Evolutionary conservation across 2,888 invertebrate genomes (phyloP), one percentile per base, ranked within the genome.

Genomic region (Pachycephus smyrnensis): DNA sequence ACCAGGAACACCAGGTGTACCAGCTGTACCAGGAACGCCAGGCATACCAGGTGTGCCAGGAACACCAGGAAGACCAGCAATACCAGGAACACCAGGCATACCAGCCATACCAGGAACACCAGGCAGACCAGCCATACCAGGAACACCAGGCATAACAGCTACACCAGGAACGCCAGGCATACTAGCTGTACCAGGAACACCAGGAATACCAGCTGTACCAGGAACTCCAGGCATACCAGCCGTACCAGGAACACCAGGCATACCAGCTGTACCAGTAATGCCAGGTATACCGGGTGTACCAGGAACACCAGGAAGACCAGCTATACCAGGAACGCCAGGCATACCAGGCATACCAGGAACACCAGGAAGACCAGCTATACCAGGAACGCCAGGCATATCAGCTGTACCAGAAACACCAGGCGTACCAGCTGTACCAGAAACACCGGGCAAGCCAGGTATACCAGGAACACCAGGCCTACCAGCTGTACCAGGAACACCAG

Each of bases 401-500:
- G 83, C 81, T 33, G 68, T 71, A n/a, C 79, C 73, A 40, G 93
- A 93, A 15, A 90, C 91, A 0, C 85, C 89, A 68, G 91, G 89
- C 73, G 83, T 84, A 81, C 84, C 77, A 32, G 55, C 12, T 32
- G 15, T 77, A 68, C 79, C 81, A 68, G 82, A 87, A 78, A 80
- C 84, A 55, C 88, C 86, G 11, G 88, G 89, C 74, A 86, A 84
- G 77, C 81, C 85, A 68, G 88, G 85, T 55, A 15, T 76, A 11
- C 81, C 80, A 1, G 73, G 77, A 9, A 35, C 69, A 31, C 77
- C 83, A 75, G 89, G 90, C 11, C 78, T 85, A 0, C 89, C 92
- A 0, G 90, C 90, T 0, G 68, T 83, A 1, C 87, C 88, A 32
- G 87, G 89, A 83, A 82, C 83, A 9, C 87, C 83, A 36, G 86